Conservation (phyloP, 2,797 vertebrate species). For the Tiaroga cobitis region DNA sequence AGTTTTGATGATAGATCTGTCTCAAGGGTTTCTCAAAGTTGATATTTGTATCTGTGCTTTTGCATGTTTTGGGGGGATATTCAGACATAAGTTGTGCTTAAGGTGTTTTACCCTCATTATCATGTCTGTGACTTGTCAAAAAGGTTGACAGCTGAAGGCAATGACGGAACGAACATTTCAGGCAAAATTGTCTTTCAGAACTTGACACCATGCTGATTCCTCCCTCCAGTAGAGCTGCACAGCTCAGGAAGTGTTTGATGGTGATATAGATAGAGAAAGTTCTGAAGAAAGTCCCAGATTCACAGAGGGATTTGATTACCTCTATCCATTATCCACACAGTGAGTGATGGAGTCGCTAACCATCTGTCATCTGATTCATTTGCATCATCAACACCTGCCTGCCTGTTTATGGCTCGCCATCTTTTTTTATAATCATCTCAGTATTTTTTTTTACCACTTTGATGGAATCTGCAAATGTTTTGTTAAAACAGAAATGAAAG, state of each 20-base stretch:
- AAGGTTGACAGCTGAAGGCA: slow-evolving; percentile 46
- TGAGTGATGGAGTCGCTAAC: slow-evolving; percentile 85
- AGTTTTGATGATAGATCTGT: not conserved
- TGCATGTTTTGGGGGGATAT: slow-evolving; percentile 6
- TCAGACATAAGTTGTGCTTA: slow-evolving; percentile 41
- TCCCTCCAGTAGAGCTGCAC: slow-evolving; percentile 45
- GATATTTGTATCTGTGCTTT: slow-evolving; percentile 12
- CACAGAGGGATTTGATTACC: slow-evolving; percentile 90
- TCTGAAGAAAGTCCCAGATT: slow-evolving; percentile 87
- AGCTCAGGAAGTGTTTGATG: slow-evolving; percentile 60
- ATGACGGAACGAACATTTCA: slow-evolving; percentile 24
- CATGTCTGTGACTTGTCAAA: slow-evolving; percentile 45
- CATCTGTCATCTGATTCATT: slow-evolving; percentile 95
- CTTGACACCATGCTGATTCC: slow-evolving; percentile 43
- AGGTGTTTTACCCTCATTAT: slow-evolving; percentile 38
- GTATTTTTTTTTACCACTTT: slow-evolving; percentile 65
- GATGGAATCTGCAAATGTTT: slow-evolving; percentile 87
- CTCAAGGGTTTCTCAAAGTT: slow-evolving; percentile 3
- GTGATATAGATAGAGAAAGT: slow-evolving; percentile 73
- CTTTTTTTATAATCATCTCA: slow-evolving; percentile 80
- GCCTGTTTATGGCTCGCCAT: slow-evolving; percentile 84
- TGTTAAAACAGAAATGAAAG: slow-evolving; percentile 83
- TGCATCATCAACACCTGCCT: slow-evolving; percentile 92
- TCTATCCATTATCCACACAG: slow-evolving; percentile 88
- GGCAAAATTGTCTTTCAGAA: slow-evolving; percentile 39